Base-by-base conservation (phyloP, 1,140 invertebrate species). In the Hermetia illucens region DNA sequence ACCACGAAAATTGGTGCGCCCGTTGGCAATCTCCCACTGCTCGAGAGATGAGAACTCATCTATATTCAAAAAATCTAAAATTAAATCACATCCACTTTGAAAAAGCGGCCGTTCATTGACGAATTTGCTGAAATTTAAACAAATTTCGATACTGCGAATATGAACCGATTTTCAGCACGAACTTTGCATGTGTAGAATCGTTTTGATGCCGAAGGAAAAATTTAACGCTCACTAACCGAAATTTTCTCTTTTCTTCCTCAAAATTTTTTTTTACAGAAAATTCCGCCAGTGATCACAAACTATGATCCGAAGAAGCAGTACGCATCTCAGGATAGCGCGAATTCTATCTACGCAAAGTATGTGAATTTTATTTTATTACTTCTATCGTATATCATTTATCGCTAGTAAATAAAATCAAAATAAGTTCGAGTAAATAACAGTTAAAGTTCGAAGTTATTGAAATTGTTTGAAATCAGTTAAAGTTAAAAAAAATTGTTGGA, bases 301-400 rank as follows among this genome's bases (percentile, higher is more conserved):
- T 56, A 55, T 51, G 55, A 58, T 36, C 53, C 36, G 48, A 53
- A 58, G 51, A 55, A 55, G 51, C 48, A 53, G 46, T 51, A 51
- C 40, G 50, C 45, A 42, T 36, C 44, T 18, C 56, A 46, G 48
- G 50, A 47, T 44, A 55, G 50, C 46, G 52, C 55, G 44, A 48
- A 42, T 42, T 51, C 52, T 39, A 42, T 47, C 36, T 53, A 56
- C 45, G 38, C 55, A 44, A 58, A 58, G 55, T 58, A 56, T 53
- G 55, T 58, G n/a, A n/a, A n/a, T n/a, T 41, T 31, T 41, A 38
- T 38, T 25, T 34, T 27, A 21, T 24, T 36, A 34, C 16, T 9
- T 8, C 24, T 36, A 22, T 31, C 22, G 3, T 36, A 30, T 20
- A 8, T 18, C 13, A 43, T 38, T 39, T 35, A 22, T 34, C 27